phyloP scores from a whole-genome alignment of 1,140 invertebrate genomes.

The Diorhabda elongata region DNA sequence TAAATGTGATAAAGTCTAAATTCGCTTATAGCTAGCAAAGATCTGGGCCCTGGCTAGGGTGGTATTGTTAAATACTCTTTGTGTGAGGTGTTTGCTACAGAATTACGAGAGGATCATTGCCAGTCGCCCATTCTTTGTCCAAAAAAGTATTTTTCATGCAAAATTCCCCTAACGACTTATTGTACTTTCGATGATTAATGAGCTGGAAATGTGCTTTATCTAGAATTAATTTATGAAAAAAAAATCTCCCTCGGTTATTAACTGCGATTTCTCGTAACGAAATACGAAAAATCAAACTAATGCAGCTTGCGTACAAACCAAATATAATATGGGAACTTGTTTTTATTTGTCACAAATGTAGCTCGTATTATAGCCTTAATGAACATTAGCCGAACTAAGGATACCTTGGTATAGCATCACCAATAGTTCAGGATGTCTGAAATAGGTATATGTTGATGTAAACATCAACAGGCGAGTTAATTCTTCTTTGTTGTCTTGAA shows the following conservation, averaged over 20 bases:
- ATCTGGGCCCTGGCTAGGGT: constrained; percentile 14
- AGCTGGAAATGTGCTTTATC: constrained; percentile 26
- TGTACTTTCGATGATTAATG: constrained; percentile 37
- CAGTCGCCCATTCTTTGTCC: constrained; percentile 21
- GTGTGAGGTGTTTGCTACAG: constrained; percentile 25
- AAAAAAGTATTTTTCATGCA: constrained; percentile 33
- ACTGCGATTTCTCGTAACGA: neutral
- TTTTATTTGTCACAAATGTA: neutral
- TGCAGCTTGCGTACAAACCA: neutral
- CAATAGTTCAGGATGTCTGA: too few species aligned
- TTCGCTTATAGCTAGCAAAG: constrained; percentile 6
- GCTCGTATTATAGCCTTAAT: too few species aligned
- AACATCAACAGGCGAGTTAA: too few species aligned
- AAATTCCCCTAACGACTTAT: constrained; percentile 39
- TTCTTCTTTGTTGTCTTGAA: too few species aligned
- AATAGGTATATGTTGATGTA: too few species aligned
- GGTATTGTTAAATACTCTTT: constrained; percentile 24
- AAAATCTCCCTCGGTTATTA: constrained; percentile 12
- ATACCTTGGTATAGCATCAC: too few species aligned
- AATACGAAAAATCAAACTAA: constrained; percentile 3
- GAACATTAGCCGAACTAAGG: too few species aligned
- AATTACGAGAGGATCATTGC: constrained; percentile 19
- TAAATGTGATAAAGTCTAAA: constrained; percentile 13
- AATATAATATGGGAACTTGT: neutral
- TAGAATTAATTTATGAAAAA: constrained; percentile 26